Evolutionary conservation across 64 coral and sea anemone species (phyloP), one percentile per base, ranked within the genome.

Genomic region (Astreopora myriophthalma): DNA sequence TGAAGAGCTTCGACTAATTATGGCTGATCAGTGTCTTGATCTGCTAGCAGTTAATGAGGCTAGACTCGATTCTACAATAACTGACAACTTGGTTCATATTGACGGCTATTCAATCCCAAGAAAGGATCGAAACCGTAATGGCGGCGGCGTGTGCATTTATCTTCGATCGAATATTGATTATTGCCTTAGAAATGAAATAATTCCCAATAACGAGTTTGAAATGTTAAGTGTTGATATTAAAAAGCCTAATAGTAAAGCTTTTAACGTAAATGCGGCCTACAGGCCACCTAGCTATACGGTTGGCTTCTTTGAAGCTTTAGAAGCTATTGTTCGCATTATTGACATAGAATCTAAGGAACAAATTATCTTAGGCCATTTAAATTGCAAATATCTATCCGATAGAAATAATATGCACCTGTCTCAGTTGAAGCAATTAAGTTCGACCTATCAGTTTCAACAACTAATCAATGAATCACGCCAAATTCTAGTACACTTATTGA

Each of bases 11-110:
- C 40, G 31, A 35, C 30, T 69, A 20, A 37, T 28, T 75, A 70
- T 69, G 24, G 67, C 38, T 10, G n/a, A 48, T 72, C 32, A 71
- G 31, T 78, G 37, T 49, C 71, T 93, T 72, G 86, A 89, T 36
- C 36, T 89, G 40, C 40, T 94, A 71, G 85, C 92, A 28, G 23
- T 94, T 35, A 88, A 94, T 82, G 91, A 93, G 64, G 57, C 84
- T 34, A 88, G 75, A 71, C 66, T 94, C 13, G 62, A 80, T 64
- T 42, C 70, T 13, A 72, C 75, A 37, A 88, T 83, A 63, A 28
- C 58, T 22, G 92, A 93, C 48, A 60, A 23, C 12, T 48, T 80
- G 35, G 62, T 94, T 23, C 71, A 44, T 55, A 69, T 88, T 8
- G 39, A 24, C 27, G 84, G 63, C 22, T 81, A 87, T 30, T 57